Conservation (phyloP, 2,888 invertebrate genomes). For the Ectobius pallidus region DNA sequence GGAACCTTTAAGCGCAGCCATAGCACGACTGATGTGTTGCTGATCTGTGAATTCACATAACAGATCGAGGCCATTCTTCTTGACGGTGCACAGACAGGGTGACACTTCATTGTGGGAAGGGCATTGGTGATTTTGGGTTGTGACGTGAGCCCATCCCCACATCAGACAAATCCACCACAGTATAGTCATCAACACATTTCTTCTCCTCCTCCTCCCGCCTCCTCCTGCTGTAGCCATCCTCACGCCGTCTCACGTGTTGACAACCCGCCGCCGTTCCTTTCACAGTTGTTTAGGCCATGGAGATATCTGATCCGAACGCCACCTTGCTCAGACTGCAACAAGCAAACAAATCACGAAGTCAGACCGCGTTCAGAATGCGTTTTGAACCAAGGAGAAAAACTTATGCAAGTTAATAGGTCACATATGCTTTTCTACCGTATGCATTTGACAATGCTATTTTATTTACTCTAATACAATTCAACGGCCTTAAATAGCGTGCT, state of each 20-base stretch:
- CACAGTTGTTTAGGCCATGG: constrained; percentile 12
- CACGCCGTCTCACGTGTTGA: constrained; percentile 2
- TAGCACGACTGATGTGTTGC: constrained; percentile 76
- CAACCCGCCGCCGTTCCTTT: background rate
- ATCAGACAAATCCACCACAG: constrained; percentile 52
- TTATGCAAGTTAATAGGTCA: too few relatives aligned
- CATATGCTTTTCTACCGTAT: too few relatives aligned
- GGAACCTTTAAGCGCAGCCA: constrained; percentile 79
- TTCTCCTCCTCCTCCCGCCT: background rate
- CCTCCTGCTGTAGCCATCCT: constrained; percentile 24
- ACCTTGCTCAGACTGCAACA: constrained; percentile 19
- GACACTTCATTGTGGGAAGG: constrained; percentile 75
- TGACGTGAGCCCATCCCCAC: constrained; percentile 52
- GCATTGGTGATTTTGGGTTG: constrained; percentile 64
- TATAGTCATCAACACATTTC: constrained; percentile 22
- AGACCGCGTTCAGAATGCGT: too few relatives aligned
- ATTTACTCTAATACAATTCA: too few relatives aligned
- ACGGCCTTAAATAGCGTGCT: too few relatives aligned
- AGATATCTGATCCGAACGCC: background rate
- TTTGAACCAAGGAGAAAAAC: too few relatives aligned
- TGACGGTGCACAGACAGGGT: constrained; percentile 83
- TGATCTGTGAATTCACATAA: constrained; percentile 87
- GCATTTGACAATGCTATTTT: too few relatives aligned
- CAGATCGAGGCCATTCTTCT: constrained; percentile 87
- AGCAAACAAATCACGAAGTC: background rate